Base-by-base conservation (phyloP, 2,888 invertebrate species). In the Eutolmus rufibarbis region DNA sequence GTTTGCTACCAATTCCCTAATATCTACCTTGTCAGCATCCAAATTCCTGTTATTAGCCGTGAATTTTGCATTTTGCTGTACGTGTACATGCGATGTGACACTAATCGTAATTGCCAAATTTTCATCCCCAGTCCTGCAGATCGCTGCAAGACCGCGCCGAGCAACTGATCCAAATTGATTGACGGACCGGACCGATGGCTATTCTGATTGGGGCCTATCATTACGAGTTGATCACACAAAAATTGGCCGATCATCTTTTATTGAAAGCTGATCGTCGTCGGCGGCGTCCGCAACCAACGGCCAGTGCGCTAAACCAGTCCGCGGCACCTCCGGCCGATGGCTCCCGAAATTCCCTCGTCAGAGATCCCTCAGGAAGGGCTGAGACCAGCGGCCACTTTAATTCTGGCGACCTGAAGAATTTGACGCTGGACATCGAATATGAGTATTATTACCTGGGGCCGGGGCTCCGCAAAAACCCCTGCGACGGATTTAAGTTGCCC, bases 41-140 rank as follows among this genome's bases (percentile, higher is more conserved):
- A 34, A 57, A 82, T 82, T 57, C 66, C 82, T 57, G 82, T 82
- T 66, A 82, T 82, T 82, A 82, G 82, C 82, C 82, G 66, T 57
- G 81, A 86, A 84, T 87, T 77, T 79, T 77, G 78, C 78, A 86
- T 79, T 86, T 51, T 81, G 46, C 34, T 74, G 46, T 79, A 86
- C 86, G 86, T 86, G 86, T 79, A 86, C 88, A 86, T 85, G 87
- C 78, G 74, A 87, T 88, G 88, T 88, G 88, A 88, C 88, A 88
- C 88, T 88, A 82, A 88, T 88, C 88, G 87, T 88, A 87, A 88
- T 88, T 87, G 88, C 87, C 88, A 34, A 81, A 87, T 81, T 86
- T 87, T 74, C 56, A 77, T 66, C 79, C 87, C 2, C 19, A 85
- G 76, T 66, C 43, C 46, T 78, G 40, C 43, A 34, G 46, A 74